Conservation (phyloP, 2,888 invertebrate genomes). For the Lithophane leautieri region DNA sequence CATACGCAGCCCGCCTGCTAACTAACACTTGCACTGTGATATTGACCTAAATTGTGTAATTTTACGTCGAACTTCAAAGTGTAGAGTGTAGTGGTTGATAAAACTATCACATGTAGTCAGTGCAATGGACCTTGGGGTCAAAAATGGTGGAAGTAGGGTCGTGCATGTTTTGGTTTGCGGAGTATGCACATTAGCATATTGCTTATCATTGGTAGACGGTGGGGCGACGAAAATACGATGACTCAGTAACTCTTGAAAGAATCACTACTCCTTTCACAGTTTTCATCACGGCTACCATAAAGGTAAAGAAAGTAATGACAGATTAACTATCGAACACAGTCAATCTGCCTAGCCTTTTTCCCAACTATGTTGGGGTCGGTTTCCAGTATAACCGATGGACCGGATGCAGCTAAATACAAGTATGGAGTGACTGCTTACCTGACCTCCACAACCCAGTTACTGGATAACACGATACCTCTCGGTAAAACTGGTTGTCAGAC, state of each 20-base stretch:
- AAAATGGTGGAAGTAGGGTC: constrained; percentile 35
- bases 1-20: constrained; percentile 66
- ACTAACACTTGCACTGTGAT: constrained; percentile 75
- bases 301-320: no score
- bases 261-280: background rate
- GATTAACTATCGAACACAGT: background rate
- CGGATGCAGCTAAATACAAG: no score
- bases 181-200: constrained; percentile 28
- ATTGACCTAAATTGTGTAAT: constrained; percentile 86
- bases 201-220: background rate
- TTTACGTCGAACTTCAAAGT: constrained; percentile 66
- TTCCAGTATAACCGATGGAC: no score
- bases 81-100: constrained; percentile 27
- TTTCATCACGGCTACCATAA: background rate
- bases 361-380: no score
- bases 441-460: no score
- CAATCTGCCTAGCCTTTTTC: no score
- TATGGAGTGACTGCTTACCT: no score
- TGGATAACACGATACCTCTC: no score
- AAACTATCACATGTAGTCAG: constrained; percentile 36
- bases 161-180: constrained; percentile 21
- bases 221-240: background rate
- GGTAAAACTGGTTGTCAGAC: no score
- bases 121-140: constrained; percentile 54
- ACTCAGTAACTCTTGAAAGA: background rate